These are phyloP conservation scores for Premnoplex brunnescens DNA, from an alignment of 2,797 vertebrate genomes.

Conservation along the genomic window DNA sequence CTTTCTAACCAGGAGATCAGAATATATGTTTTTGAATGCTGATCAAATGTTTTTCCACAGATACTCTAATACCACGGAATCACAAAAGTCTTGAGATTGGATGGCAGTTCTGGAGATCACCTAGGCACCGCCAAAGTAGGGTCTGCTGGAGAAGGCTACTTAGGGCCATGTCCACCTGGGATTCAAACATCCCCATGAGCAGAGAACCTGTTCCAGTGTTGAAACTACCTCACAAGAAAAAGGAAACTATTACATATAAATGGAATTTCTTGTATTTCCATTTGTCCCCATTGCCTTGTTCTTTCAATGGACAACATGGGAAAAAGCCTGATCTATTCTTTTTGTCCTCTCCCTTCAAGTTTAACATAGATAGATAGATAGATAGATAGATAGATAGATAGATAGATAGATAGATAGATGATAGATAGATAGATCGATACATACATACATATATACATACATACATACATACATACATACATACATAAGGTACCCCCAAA, in stretches of 20 bases:
- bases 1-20: background rate
- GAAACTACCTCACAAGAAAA: background rate
- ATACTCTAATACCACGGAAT: background rate
- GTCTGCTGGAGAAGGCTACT: background rate
- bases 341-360: background rate
- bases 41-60: background rate
- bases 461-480: too few relatives aligned
- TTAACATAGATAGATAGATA: background rate
- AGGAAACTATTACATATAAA: background rate
- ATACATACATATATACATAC: too few relatives aligned
- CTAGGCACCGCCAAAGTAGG: background rate
- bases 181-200: background rate
- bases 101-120: background rate
- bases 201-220: background rate
- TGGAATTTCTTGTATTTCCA: background rate
- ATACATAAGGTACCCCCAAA: background rate
- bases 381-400: too few relatives aligned
- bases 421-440: too few relatives aligned
- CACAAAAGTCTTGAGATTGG: background rate
- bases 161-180: background rate
- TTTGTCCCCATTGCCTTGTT: background rate
- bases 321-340: background rate
- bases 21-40: background rate
- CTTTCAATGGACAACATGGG: background rate
- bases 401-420: background rate